Percentiles rank a stretch among this genome's conserved stretches.
Conservation (phyloP, 2,113 vertebrate species). For the Albula goreensis region DNA sequence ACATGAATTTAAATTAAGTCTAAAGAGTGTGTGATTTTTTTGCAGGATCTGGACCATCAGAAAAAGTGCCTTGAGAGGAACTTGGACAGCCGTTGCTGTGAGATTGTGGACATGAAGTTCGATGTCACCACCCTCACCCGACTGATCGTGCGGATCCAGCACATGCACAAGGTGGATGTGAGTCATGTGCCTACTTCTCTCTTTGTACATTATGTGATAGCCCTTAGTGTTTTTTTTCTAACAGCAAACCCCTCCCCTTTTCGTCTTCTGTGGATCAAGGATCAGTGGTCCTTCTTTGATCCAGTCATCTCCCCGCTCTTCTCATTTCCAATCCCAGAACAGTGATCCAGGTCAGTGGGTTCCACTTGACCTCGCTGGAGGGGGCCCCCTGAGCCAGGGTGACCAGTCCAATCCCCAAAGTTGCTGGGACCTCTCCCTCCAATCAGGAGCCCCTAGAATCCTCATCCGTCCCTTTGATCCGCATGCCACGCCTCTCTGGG, state of each 20-base stretch:
- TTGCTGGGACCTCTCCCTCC: neutral
- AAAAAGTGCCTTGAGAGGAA: conserved; percentile 37
- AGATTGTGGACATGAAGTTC: conserved; percentile 46
- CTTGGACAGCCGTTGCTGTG: conserved; percentile 29
- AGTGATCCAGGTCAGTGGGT: neutral
- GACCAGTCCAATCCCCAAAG: neutral
- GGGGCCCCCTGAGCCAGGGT: neutral
- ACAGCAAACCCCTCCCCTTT: neutral
- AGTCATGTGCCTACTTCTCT: conserved; percentile 28
- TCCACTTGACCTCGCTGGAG: conserved; percentile 12
- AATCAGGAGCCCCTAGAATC: neutral
- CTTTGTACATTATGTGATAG: neutral
- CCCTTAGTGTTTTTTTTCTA: neutral
- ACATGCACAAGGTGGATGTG: conserved; percentile 35
- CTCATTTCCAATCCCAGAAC: neutral
- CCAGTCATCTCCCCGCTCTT: neutral
- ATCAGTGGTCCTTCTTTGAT: neutral
- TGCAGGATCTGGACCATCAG: conserved; percentile 40
- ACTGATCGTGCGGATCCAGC: conserved; percentile 30
- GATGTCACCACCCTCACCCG: conserved; percentile 33
- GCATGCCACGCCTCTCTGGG: neutral
- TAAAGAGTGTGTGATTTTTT: conserved; percentile 18
- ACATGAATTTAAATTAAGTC: neutral
- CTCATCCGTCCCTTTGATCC: neutral
- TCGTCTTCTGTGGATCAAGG: neutral